Conservation (phyloP, 2,113 vertebrate genomes). For the Vireo altiloquus region DNA sequence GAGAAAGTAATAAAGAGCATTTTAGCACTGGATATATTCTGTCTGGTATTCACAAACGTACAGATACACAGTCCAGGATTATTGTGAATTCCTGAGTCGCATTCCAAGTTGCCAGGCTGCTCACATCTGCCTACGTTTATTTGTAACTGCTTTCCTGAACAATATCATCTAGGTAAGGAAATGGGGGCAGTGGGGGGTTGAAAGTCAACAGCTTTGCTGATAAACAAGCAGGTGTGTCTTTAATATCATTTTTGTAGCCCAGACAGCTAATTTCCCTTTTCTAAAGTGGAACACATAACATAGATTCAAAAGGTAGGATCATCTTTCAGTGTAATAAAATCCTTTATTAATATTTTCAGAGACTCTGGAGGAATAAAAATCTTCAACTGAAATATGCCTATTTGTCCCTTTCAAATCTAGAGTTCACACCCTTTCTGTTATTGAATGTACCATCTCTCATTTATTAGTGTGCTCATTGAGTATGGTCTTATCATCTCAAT, state of each 20-base stretch:
- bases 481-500: not conserved
- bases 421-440: not conserved
- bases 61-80: not conserved
- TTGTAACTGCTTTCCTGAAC: not conserved
- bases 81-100: not conserved
- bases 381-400: not conserved
- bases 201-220: not conserved
- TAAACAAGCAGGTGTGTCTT: not conserved
- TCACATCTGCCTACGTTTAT: not conserved
- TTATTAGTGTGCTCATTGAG: not conserved
- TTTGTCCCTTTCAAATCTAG: not conserved
- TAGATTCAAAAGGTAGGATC: not conserved
- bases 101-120: not conserved
- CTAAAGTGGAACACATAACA: not conserved
- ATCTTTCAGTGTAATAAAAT: not conserved
- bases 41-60: not conserved
- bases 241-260: not conserved
- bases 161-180: not conserved
- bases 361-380: not conserved
- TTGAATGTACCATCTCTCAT: not conserved
- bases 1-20: not conserved
- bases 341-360: not conserved
- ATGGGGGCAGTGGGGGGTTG: rapidly evolving
- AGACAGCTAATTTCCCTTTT: not conserved
- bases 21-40: not conserved